Evolutionary conservation across 2,888 invertebrate genomes (phyloP).

Genomic region (Cyclophora punctaria): DNA sequence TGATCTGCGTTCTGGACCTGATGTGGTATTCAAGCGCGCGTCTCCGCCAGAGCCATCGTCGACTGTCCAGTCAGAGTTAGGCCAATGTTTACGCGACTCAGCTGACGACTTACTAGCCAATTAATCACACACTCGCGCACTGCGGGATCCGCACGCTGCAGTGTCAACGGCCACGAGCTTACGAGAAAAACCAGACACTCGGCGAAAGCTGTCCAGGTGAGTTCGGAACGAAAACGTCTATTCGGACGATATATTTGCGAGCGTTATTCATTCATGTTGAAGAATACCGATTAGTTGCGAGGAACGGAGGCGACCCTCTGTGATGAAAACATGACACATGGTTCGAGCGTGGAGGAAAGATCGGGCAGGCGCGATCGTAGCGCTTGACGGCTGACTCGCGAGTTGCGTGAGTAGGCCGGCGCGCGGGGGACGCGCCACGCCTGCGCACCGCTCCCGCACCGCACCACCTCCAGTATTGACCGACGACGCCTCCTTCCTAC

Average conservation of each 20-base stretch:
- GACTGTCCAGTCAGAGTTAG: constrained; percentile 42
- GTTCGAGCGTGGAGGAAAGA: constrained; percentile 46
- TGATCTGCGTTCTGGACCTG: constrained; percentile 34
- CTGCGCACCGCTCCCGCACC: constrained; percentile 62
- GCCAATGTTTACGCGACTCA: constrained; percentile 69
- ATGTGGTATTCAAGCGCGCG: constrained; percentile 36
- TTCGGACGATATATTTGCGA: constrained; percentile 25
- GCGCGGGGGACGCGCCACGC: constrained; percentile 49
- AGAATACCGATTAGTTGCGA: constrained; percentile 32
- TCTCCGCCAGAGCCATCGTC: constrained; percentile 47
- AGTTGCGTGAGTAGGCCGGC: constrained; percentile 62
- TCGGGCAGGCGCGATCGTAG: constrained; percentile 62
- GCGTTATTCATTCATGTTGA: constrained; percentile 50
- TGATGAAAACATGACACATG: constrained; percentile 73
- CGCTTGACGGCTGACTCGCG: constrained; percentile 70
- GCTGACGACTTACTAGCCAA: constrained; percentile 67
- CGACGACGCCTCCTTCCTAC: constrained; percentile 73
- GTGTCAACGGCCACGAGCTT: constrained; percentile 70
- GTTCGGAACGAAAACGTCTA: constrained; percentile 25
- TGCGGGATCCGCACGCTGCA: constrained; percentile 72
- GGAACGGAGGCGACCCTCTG: constrained; percentile 50
- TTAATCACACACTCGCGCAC: constrained; percentile 73
- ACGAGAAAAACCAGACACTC: constrained; percentile 64
- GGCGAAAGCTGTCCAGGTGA: constrained; percentile 53
- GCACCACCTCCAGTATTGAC: constrained; percentile 73